Conservation (phyloP, 53 echinoderm and acorn worm genomes). For the Crossaster papposus region DNA sequence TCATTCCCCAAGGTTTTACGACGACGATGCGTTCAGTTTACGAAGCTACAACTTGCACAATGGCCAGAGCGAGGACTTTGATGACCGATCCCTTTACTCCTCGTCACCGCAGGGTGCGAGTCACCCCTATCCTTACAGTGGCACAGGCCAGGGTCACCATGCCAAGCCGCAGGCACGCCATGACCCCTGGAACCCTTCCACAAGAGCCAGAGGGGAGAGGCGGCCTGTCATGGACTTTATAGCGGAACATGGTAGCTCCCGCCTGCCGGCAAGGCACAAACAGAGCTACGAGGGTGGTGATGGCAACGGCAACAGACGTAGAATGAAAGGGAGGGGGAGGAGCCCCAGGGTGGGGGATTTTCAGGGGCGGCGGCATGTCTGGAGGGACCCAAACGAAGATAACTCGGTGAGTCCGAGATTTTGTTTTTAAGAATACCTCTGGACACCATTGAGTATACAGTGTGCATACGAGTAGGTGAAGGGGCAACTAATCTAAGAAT, state of each 20-base stretch:
- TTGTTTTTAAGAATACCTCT: too few species aligned
- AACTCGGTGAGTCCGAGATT: constrained; percentile 42
- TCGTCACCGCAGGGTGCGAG: background rate
- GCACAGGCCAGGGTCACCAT: constrained; percentile 8
- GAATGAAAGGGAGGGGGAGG: background rate
- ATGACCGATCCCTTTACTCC: background rate
- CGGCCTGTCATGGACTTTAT: constrained; percentile 16
- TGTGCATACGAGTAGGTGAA: too few species aligned
- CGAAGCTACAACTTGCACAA: constrained; percentile 37
- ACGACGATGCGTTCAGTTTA: constrained; percentile 34
- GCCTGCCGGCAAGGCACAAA: background rate
- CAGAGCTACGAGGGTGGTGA: background rate
- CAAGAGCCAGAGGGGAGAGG: constrained; percentile 12
- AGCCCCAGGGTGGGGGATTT: background rate
- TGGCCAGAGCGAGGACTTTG: background rate
- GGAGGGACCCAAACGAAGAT: constrained; percentile 18
- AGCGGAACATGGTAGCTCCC: background rate
- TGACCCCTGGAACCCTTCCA: constrained; percentile 55
- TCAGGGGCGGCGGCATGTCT: constrained; percentile 23
- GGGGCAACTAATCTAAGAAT: too few species aligned
- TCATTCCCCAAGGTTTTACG: constrained; percentile 5
- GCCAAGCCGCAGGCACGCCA: background rate
- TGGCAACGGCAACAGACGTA: background rate
- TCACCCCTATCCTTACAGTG: constrained; percentile 27
- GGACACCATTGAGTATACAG: too few species aligned